Evolutionary conservation across 2,888 invertebrate species (phyloP).

Genomic region (Habroteleia sp.): DNA sequence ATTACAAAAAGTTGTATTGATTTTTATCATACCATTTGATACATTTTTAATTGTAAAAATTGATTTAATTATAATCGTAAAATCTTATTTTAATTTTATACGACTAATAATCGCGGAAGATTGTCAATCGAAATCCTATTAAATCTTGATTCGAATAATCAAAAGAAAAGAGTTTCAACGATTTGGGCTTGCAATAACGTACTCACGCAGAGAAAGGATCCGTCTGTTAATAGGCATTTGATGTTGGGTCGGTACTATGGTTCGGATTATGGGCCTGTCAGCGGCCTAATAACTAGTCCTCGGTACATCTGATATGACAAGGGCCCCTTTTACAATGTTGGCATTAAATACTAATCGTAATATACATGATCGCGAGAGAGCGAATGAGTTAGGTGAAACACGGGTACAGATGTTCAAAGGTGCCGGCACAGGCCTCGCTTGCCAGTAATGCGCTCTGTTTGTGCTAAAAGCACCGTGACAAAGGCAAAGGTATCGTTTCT

Average conservation of each 20-base stretch:
- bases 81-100: too few relatives aligned
- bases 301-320: constrained; percentile 77
- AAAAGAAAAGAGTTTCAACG: constrained; percentile 34
- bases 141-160: constrained; percentile 13
- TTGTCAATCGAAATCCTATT: constrained; percentile 5
- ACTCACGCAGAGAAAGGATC: constrained; percentile 70
- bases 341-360: constrained; percentile 80
- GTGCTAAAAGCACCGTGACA: constrained; percentile 58
- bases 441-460: constrained; percentile 51
- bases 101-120: too few relatives aligned
- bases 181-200: constrained; percentile 32
- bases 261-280: constrained; percentile 79
- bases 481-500: constrained; percentile 58
- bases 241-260: constrained; percentile 72
- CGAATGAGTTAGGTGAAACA: constrained; percentile 65
- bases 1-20: too few relatives aligned
- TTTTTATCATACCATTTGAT: too few relatives aligned
- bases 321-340: constrained; percentile 77
- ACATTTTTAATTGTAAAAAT: too few relatives aligned
- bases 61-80: too few relatives aligned
- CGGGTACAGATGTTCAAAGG: constrained; percentile 71
- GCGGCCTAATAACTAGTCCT: constrained; percentile 79
- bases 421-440: constrained; percentile 64
- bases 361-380: constrained; percentile 66
- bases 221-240: constrained; percentile 74